A percentile compares a stretch with the other conserved stretches of the same genome.
Evolutionary conservation across 2,113 vertebrate genomes (phyloP).

Genomic region (Nymphicus hollandicus): DNA sequence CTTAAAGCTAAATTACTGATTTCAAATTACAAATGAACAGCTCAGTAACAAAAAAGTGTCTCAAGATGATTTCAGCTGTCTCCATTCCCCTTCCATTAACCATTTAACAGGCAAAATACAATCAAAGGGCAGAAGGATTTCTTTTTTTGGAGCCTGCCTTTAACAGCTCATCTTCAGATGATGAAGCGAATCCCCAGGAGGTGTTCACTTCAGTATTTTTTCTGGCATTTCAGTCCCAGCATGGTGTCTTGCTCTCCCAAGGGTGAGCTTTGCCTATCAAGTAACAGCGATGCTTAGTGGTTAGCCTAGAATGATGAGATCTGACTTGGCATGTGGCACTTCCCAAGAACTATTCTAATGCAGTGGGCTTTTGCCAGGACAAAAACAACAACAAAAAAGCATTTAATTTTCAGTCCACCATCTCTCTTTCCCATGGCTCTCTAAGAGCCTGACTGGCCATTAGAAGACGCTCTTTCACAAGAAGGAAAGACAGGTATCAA

Average conservation of each 20-base stretch:
- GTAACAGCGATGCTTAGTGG: not conserved
- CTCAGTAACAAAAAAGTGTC: not conserved
- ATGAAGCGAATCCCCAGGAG: not conserved
- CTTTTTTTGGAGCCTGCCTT: not conserved
- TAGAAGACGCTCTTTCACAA: not conserved
- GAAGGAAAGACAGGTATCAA: not conserved
- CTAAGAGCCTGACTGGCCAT: not conserved
- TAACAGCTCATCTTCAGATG: not conserved
- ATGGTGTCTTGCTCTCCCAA: not conserved
- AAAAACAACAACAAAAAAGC: not conserved
- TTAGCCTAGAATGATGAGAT: not conserved
- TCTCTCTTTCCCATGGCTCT: not conserved
- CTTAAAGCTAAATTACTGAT: slow-evolving; percentile 4
- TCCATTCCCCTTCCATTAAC: not conserved
- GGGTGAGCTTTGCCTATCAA: not conserved
- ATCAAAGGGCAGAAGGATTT: not conserved
- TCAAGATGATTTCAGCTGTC: not conserved
- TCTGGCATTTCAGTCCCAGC: not conserved
- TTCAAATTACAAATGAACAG: slow-evolving; percentile 11
- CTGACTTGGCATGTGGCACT: not conserved
- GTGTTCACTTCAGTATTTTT: not conserved
- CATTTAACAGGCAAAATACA: not conserved
- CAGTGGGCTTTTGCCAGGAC: not conserved
- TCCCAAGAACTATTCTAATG: not conserved
- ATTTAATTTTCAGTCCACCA: not conserved